Percentiles rank a stretch among this genome's conserved stretches.
These are phyloP conservation scores for Raja brachyura DNA, from an alignment of 2,113 vertebrate species.

Conservation along the genomic window DNA sequence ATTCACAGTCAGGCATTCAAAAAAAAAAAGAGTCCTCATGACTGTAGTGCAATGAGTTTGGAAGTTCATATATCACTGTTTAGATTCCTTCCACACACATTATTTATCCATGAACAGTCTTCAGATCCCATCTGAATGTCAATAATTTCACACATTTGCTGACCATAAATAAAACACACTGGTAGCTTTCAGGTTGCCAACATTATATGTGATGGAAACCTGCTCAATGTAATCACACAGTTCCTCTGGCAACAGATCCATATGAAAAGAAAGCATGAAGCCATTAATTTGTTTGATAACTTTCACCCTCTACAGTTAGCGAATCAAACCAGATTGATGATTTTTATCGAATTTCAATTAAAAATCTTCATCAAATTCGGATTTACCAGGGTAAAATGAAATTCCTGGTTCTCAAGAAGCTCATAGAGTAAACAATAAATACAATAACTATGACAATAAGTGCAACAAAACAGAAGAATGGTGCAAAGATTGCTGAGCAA, in stretches of 20 bases:
- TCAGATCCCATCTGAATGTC: background rate
- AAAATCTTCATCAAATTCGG: background rate
- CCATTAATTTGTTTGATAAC: background rate
- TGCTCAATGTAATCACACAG: background rate
- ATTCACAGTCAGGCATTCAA: background rate
- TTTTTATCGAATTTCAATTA: background rate
- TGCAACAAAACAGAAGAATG: no score
- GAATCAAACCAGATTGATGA: background rate
- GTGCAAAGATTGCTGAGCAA: no score
- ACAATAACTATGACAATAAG: no score
- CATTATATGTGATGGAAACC: background rate
- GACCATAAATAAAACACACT: background rate
- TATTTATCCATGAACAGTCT: background rate
- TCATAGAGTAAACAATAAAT: no score
- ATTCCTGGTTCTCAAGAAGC: no score
- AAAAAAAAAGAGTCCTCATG: background rate
- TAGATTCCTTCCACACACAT: background rate
- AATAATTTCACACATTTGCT: background rate
- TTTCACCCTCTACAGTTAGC: background rate
- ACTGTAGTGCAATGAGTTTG: background rate
- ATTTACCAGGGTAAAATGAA: background rate
- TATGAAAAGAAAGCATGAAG: background rate
- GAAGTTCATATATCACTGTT: background rate
- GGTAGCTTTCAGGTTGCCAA: background rate
- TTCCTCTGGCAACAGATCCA: background rate